These are phyloP conservation scores for Axis porcinus DNA, from an alignment of 2,113 vertebrate genomes.

Conservation along the genomic window DNA sequence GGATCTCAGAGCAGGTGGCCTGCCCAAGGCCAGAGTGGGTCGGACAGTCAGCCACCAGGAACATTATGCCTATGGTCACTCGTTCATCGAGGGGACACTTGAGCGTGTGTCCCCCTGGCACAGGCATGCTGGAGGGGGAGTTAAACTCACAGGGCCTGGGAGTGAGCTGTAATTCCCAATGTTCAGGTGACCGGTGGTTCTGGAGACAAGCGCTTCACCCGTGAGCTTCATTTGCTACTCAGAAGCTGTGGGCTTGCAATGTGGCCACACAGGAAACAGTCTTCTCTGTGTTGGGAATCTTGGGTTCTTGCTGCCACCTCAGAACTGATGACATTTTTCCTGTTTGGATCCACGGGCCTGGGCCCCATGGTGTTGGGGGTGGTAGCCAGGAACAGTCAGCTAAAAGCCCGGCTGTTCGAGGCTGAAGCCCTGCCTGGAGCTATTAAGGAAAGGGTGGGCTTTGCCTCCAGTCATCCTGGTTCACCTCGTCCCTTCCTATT, in stretches of 20 bases:
- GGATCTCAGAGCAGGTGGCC: neutral
- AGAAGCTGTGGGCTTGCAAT: neutral
- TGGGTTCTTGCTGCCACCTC: neutral
- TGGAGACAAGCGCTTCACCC: fast-evolving
- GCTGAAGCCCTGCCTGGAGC: neutral
- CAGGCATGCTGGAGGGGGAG: neutral
- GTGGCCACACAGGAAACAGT: fast-evolving
- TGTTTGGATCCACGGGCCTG: fast-evolving
- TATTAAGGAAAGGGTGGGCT: fast-evolving
- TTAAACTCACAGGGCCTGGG: neutral
- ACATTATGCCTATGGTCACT: no score
- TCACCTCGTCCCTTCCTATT: neutral
- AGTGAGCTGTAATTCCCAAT: fast-evolving
- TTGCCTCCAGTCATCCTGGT: fast-evolving
- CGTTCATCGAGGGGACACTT: neutral
- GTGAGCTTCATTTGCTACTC: fast-evolving
- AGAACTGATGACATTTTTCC: neutral
- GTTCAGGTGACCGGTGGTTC: fast-evolving
- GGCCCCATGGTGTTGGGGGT: neutral
- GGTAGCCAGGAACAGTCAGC: neutral
- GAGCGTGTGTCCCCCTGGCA: neutral
- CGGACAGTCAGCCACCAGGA: neutral
- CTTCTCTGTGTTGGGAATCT: neutral
- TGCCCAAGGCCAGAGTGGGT: no score
- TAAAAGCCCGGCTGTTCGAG: fast-evolving